These are phyloP conservation scores for Protomyctophum bolini DNA, from an alignment of 2,113 vertebrate species.

Conservation along the genomic window DNA sequence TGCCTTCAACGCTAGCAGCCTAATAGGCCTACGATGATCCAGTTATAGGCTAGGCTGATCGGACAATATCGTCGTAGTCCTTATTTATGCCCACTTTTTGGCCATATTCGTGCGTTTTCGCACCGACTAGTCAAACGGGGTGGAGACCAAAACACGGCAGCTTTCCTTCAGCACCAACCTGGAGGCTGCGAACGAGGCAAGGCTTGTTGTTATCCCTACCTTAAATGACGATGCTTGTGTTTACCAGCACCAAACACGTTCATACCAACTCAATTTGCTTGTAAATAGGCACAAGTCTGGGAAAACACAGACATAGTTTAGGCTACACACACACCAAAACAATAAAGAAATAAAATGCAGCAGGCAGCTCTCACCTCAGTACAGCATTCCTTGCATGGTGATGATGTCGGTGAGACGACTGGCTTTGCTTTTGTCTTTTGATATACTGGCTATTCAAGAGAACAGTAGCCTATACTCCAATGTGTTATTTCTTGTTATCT, in stretches of 20 bases:
- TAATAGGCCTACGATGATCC: no score
- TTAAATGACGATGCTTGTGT: slow-evolving; percentile 2
- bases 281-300: no score
- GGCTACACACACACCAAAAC: no score
- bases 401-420: slow-evolving; percentile 21
- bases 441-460: slow-evolving; percentile 7
- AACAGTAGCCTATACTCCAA: not conserved
- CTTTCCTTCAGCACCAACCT: slow-evolving; percentile 46
- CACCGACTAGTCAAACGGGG: not conserved
- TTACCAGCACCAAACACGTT: not conserved
- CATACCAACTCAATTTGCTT: no score
- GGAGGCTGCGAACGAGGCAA: slow-evolving; percentile 17
- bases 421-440: slow-evolving; percentile 1
- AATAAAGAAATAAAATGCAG: slow-evolving; percentile 10
- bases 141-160: not conserved
- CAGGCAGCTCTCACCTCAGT: slow-evolving; percentile 67
- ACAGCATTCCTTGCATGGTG: slow-evolving; percentile 60
- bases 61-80: no score
- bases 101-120: not conserved
- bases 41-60: no score
- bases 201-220: slow-evolving; percentile 6
- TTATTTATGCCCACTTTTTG: no score
- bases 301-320: no score
- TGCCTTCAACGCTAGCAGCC: not conserved
- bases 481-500: slow-evolving; percentile 11